Evolutionary conservation across 2,888 invertebrate species (phyloP).

Genomic region (Alsophila aescularia): DNA sequence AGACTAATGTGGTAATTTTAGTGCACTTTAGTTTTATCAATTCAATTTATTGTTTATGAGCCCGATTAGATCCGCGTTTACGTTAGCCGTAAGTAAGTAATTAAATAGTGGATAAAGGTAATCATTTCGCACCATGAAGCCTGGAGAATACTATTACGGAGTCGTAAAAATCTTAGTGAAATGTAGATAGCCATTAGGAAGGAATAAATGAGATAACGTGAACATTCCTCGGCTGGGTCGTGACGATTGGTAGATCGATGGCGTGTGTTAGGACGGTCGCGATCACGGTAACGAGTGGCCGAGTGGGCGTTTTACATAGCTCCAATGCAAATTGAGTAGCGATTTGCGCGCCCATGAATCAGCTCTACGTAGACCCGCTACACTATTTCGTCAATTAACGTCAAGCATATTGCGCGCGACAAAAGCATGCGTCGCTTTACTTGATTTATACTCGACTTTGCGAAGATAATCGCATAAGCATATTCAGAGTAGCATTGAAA

Average conservation of each 20-base stretch:
- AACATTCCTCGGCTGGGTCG: slow-evolving; percentile 58
- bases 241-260: slow-evolving; percentile 59
- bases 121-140: slow-evolving; percentile 4
- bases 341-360: slow-evolving; percentile 70
- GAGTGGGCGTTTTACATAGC: slow-evolving; percentile 72
- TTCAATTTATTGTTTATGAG: slow-evolving; percentile 38
- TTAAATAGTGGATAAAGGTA: slow-evolving; percentile 12
- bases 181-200: slow-evolving; percentile 36
- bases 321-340: slow-evolving; percentile 74
- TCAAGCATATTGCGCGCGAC: slow-evolving; percentile 62
- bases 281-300: slow-evolving; percentile 65
- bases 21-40: slow-evolving; percentile 36
- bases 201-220: slow-evolving; percentile 46
- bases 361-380: slow-evolving; percentile 42
- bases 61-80: slow-evolving; percentile 31
- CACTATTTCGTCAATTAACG: slow-evolving; percentile 73
- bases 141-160: background rate
- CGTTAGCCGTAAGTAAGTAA: background rate
- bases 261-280: slow-evolving; percentile 51
- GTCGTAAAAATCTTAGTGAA: slow-evolving; percentile 12
- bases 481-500: background rate
- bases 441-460: slow-evolving; percentile 49
- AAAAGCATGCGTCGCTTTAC: slow-evolving; percentile 46
- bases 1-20: slow-evolving; percentile 45
- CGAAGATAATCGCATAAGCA: slow-evolving; percentile 24